phyloP scores from a whole-genome alignment of 2,888 invertebrate genomes.

The Pemphredon lugubris region DNA sequence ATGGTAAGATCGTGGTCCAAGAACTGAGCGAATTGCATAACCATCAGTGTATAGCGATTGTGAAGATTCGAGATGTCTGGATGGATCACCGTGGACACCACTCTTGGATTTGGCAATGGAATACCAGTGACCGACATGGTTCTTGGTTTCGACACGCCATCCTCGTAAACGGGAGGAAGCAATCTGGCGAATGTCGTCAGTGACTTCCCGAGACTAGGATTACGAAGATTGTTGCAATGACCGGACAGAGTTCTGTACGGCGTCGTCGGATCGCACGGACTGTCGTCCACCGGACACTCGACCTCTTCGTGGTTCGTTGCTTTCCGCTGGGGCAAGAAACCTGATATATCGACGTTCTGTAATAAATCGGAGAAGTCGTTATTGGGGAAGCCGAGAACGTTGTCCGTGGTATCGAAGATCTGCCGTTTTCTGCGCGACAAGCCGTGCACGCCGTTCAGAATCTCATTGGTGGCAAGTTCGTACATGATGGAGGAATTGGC shows the following conservation, averaged over 20 bases:
- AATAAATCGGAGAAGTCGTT: conserved; percentile 89
- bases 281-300: conserved; percentile 87
- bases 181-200: conserved; percentile 92
- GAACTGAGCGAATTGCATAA: conserved; percentile 97
- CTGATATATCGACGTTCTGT: conserved; percentile 89
- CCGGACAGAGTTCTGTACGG: conserved; percentile 90
- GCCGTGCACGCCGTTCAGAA: conserved; percentile 85
- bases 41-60: conserved; percentile 93
- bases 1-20: conserved; percentile 97
- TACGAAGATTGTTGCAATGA: conserved; percentile 93
- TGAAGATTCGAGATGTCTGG: conserved; percentile 95
- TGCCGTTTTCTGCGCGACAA: conserved; percentile 86
- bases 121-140: conserved; percentile 88
- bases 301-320: conserved; percentile 85
- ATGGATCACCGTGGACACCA: conserved; percentile 93
- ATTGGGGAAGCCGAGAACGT: conserved; percentile 82
- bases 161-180: conserved; percentile 93
- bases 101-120: conserved; percentile 91
- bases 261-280: conserved; percentile 87
- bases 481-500: conserved; percentile 93
- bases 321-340: conserved; percentile 85
- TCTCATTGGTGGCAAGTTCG: conserved; percentile 93
- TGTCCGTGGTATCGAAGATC: conserved; percentile 85
- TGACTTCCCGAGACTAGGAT: conserved; percentile 91
- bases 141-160: conserved; percentile 92